phyloP scores from a whole-genome alignment of 2,113 vertebrate genomes.

The Cygnus atratus region DNA sequence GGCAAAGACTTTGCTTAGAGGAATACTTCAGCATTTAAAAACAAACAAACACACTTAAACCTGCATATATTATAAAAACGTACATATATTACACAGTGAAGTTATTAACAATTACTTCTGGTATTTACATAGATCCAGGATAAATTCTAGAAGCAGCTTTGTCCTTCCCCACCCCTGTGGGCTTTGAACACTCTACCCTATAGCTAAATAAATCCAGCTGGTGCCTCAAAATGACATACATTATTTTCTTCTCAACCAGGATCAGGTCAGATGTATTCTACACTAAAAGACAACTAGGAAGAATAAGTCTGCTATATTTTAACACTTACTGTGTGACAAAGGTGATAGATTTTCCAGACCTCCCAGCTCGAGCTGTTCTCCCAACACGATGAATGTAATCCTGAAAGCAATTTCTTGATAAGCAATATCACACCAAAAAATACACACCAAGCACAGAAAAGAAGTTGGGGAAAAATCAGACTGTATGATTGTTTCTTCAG shows the following conservation, averaged over 20 bases:
- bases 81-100: not conserved
- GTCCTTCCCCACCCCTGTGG: not conserved
- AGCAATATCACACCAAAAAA: not conserved
- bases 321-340: conserved; percentile 94
- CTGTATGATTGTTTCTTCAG: not conserved
- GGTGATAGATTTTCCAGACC: conserved; percentile 95
- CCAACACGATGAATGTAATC: conserved; percentile 98
- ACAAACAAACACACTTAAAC: not conserved
- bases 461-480: not conserved
- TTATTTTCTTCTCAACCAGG: not conserved
- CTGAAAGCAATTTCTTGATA: conserved; percentile 71
- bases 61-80: not conserved
- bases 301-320: not conserved
- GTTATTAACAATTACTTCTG: not conserved
- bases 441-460: not conserved
- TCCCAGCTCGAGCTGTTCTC: conserved; percentile 92
- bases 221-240: not conserved
- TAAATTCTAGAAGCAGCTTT: not conserved
- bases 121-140: not conserved
- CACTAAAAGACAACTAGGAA: not conserved
- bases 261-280: not conserved
- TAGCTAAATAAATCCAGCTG: not conserved
- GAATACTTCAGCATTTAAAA: not conserved
- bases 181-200: not conserved
- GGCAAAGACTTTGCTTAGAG: not conserved